These are phyloP conservation scores for Stictocephala bisonia DNA, from an alignment of 2,888 invertebrate genomes.

Conservation along the genomic window DNA sequence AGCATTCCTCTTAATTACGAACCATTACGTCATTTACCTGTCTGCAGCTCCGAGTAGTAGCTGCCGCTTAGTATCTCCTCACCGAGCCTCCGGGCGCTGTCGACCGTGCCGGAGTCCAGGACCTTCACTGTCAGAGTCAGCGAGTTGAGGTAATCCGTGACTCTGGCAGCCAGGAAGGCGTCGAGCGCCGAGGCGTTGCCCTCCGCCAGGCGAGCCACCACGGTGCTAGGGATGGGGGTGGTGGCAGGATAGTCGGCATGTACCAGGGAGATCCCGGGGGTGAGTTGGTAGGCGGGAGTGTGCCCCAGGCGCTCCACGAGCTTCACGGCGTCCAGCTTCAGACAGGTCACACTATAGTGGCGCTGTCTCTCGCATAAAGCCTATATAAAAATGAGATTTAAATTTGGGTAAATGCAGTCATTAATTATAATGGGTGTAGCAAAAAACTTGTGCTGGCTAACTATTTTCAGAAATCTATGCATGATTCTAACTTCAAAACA, in stretches of 20 bases:
- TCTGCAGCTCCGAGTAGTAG: conserved; percentile 22
- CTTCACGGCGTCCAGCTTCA: conserved; percentile 81
- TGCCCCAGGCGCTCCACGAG: conserved; percentile 80
- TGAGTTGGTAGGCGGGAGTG: conserved; percentile 74
- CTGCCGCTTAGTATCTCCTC: conserved; percentile 51
- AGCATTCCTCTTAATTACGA: too few relatives aligned
- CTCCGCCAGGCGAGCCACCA: conserved; percentile 22
- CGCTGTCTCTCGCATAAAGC: too few relatives aligned
- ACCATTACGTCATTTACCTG: too few relatives aligned
- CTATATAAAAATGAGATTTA: too few relatives aligned
- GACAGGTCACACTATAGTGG: conserved; percentile 76
- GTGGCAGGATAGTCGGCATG: conserved; percentile 46
- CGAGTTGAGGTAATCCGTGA: conserved; percentile 56
- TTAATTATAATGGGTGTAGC: too few relatives aligned
- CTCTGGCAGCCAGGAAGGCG: conserved; percentile 50
- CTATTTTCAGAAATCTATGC: too few relatives aligned
- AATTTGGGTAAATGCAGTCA: too few relatives aligned
- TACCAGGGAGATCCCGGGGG: conserved; percentile 74
- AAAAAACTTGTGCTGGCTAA: too few relatives aligned
- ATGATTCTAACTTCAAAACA: too few relatives aligned
- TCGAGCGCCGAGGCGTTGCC: conserved; percentile 53
- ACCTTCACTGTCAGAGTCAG: conserved; percentile 58
- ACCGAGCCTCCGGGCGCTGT: conserved; percentile 53
- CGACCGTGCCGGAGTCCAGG: conserved; percentile 55
- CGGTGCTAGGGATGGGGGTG: conserved; percentile 23